Evolutionary conservation across 2,797 vertebrate species (phyloP).

Genomic region (Falco berigora): DNA sequence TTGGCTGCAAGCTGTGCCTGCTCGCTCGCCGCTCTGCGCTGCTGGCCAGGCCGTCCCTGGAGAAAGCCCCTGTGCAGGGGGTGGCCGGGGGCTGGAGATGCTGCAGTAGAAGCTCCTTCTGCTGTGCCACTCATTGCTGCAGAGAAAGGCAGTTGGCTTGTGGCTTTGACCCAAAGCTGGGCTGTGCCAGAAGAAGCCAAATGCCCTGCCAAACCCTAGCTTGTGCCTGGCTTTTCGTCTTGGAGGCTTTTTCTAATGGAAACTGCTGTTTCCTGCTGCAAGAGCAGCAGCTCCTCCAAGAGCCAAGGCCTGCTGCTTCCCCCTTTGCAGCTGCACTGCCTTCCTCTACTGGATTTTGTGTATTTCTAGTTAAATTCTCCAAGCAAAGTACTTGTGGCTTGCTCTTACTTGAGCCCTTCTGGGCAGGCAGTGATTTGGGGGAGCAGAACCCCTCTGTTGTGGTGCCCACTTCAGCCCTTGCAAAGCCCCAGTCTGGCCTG

Average conservation of each 20-base stretch:
- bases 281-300: neutral
- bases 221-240: constrained; percentile 39
- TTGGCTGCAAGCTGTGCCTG: neutral
- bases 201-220: neutral
- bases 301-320: neutral
- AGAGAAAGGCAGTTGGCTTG: neutral
- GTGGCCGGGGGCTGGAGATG: neutral
- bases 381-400: neutral
- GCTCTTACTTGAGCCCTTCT: neutral
- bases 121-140: neutral
- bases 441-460: neutral
- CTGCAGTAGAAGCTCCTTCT: neutral
- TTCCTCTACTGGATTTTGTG: neutral
- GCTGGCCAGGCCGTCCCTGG: neutral
- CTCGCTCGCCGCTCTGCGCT: neutral
- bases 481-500: neutral
- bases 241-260: neutral
- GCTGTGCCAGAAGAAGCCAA: neutral
- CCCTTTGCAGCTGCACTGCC: neutral
- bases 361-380: neutral
- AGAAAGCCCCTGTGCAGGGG: neutral
- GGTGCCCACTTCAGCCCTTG: neutral
- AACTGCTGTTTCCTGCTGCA: neutral
- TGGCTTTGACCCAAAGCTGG: neutral
- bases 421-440: neutral